Evolutionary conservation across 2,797 vertebrate species (phyloP), one percentile per base, ranked within the genome.

Genomic region (Sylvilagus floridanus): DNA sequence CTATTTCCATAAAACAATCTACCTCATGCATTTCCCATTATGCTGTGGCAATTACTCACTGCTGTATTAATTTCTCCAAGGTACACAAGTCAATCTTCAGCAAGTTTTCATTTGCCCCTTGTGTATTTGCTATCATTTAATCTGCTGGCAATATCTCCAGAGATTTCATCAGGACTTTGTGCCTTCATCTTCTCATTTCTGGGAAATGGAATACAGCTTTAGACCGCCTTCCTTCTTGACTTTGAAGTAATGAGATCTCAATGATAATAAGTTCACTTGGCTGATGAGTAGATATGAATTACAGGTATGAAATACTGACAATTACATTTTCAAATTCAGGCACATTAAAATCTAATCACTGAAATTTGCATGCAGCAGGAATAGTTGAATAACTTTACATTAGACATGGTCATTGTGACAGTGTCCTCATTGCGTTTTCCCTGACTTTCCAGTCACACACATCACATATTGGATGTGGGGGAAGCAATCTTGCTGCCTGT

Each of bases 1-100:
- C 37, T 77, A 65, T 52, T 97, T 91, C 90, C 21, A 10, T 95
- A 68, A 88, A 89, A 13, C 50, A 88, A 81, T 19, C 71, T 95
- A 63, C 54, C 57, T 78, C 13, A 37, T 88, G 28, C 7, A 65
- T 32, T 71, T 84, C 19, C n/a, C 65, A 78, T 9, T 75, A 71
- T n/a, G 57, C 6, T 69, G 30, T 88, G 83, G 60, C 76, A 92
- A 89, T 97, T 93, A 93, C 75, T 97, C 96, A 97, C 63, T 92
- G 68, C 72, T 84, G 2, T 86, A 88, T 96, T 84, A 88, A 86
- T 92, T 89, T 85, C 72, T 57, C 68, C 16, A 42, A 47, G 92
- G 37, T 79, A 79, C 47, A 82, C 42, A 32, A 52, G 65, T 96
- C 97, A 96, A 84, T 95, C 57, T 93, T 76, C 76, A 94, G 75